Conservation (phyloP, 2,888 invertebrate genomes). For the Tetrapedia diversipes region DNA sequence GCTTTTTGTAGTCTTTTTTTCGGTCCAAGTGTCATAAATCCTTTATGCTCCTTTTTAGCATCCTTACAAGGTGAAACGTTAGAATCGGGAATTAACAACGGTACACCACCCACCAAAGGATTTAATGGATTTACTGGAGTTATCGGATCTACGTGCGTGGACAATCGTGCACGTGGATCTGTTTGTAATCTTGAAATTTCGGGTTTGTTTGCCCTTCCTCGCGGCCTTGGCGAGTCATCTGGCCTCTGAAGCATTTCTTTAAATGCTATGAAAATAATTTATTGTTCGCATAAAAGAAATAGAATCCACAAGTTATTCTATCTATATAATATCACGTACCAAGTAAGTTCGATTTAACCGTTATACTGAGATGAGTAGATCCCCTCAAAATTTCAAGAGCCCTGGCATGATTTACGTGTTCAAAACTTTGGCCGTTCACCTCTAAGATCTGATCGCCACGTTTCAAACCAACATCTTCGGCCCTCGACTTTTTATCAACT, state of each 20-base stretch:
- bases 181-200: slow-evolving; percentile 83
- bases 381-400: slow-evolving; percentile 96
- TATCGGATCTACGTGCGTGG: slow-evolving; percentile 89
- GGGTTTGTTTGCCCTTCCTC: slow-evolving; percentile 84
- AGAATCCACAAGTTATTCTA: slow-evolving; percentile 19
- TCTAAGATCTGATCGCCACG: slow-evolving; percentile 98
- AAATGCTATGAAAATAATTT: slow-evolving; percentile 83
- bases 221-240: slow-evolving; percentile 91
- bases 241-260: slow-evolving; percentile 90
- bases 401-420: slow-evolving; percentile 94
- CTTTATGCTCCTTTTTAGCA: slow-evolving; percentile 86
- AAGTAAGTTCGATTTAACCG: slow-evolving; percentile 97
- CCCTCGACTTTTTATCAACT: slow-evolving; percentile 96
- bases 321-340: slow-evolving; percentile 82
- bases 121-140: slow-evolving; percentile 75
- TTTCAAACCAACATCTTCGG: slow-evolving; percentile 97
- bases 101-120: slow-evolving; percentile 78
- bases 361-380: slow-evolving; percentile 97
- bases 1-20: slow-evolving; percentile 93
- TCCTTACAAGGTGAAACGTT: slow-evolving; percentile 82
- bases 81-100: slow-evolving; percentile 78
- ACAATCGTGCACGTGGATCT: slow-evolving; percentile 90
- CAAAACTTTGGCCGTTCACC: slow-evolving; percentile 98
- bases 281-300: slow-evolving; percentile 42
- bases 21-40: slow-evolving; percentile 95